Evolutionary conservation across 2,888 invertebrate genomes (phyloP).

Genomic region (Andrena flavipes): DNA sequence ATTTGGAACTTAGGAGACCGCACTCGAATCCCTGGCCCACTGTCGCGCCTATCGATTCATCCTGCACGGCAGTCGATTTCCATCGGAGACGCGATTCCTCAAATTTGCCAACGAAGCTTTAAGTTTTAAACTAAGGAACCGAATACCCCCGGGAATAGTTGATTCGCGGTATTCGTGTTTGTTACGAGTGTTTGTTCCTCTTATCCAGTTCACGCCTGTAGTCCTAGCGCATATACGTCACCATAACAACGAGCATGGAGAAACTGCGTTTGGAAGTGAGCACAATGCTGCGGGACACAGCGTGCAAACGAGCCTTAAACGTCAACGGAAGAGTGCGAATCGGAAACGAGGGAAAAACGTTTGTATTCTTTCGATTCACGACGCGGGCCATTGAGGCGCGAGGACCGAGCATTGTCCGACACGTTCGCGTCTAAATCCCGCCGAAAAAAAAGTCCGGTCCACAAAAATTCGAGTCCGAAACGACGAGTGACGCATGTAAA

Average conservation of each 20-base stretch:
- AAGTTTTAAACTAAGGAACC: not conserved
- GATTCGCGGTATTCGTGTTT: not conserved
- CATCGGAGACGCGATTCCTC: slow-evolving; percentile 18
- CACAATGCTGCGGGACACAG: not conserved
- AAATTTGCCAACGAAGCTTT: not conserved
- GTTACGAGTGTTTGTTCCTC: not conserved
- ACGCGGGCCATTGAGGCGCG: slow-evolving; percentile 40
- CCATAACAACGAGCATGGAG: not conserved
- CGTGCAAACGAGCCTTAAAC: slow-evolving; percentile 27
- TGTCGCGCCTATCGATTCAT: slow-evolving; percentile 41
- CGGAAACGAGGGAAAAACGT: slow-evolving; percentile 21
- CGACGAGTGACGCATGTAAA: slow-evolving; percentile 53
- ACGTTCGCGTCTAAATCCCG: slow-evolving; percentile 60
- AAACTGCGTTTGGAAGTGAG: not conserved
- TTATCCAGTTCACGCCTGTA: not conserved
- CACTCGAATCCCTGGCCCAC: slow-evolving; percentile 43
- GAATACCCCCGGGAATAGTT: not conserved
- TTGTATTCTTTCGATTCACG: slow-evolving; percentile 40
- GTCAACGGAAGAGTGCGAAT: slow-evolving; percentile 28
- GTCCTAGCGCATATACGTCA: not conserved
- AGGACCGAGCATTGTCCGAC: slow-evolving; percentile 58
- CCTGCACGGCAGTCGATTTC: slow-evolving; percentile 29
- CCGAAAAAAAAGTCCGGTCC: slow-evolving; percentile 35
- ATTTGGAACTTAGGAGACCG: slow-evolving; percentile 69
- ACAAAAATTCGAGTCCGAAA: slow-evolving; percentile 48